phyloP scores from a whole-genome alignment of 2,113 vertebrate genomes.

The Typhlomys cinereus region DNA sequence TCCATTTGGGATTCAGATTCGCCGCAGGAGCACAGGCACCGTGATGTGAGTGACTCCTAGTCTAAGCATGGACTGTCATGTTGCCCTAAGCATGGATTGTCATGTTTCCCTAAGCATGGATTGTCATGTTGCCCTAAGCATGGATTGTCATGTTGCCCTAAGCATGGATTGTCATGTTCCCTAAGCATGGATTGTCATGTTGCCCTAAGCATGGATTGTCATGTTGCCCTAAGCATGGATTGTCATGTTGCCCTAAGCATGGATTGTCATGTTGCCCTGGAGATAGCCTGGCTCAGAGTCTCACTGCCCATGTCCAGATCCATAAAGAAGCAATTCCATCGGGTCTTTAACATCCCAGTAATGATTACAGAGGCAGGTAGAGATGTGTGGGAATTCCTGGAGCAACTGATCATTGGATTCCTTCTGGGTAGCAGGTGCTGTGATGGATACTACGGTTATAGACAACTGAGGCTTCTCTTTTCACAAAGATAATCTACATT shows the following conservation, averaged over 20 bases:
- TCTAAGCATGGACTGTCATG: too few relatives aligned
- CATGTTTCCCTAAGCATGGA: too few relatives aligned
- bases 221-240: too few relatives aligned
- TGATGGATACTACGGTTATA: neutral
- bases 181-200: too few relatives aligned
- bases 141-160: neutral
- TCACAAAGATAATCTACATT: neutral
- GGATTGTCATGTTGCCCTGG: neutral
- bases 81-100: too few relatives aligned
- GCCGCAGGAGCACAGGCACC: slow-evolving; percentile 85
- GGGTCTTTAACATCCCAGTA: neutral
- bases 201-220: too few relatives aligned
- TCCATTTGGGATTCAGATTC: slow-evolving; percentile 90
- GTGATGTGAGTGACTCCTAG: slow-evolving; percentile 85
- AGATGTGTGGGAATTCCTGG: neutral
- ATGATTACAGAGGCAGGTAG: neutral
- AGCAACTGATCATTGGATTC: neutral
- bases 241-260: too few relatives aligned
- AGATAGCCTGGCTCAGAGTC: neutral
- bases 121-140: too few relatives aligned
- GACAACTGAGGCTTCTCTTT: neutral
- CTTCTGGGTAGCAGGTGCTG: neutral
- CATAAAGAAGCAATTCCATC: neutral
- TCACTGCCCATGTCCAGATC: neutral
- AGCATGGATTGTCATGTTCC: fast-evolving